phyloP scores from a whole-genome alignment of 2,113 vertebrate species.

The Sinocyclocheilus maitianheensis region DNA sequence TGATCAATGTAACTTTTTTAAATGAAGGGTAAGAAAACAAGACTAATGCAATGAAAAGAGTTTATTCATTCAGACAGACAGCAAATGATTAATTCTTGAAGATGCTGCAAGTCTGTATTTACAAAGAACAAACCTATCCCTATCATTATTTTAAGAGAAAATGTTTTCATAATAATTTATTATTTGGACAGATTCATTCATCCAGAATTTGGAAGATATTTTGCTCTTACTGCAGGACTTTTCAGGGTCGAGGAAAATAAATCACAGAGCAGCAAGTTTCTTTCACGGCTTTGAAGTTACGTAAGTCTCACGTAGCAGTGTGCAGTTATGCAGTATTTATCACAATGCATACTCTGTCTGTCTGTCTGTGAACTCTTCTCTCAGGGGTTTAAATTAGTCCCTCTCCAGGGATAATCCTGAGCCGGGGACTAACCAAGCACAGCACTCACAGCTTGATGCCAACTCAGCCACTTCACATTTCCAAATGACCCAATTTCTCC shows the following conservation, averaged over 20 bases:
- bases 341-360: neutral
- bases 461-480: slow-evolving; percentile 59
- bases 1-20: neutral
- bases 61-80: neutral
- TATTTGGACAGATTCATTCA: neutral
- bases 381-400: slow-evolving; percentile 58
- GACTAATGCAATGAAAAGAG: neutral
- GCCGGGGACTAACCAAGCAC: slow-evolving; percentile 56
- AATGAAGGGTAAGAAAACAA: neutral
- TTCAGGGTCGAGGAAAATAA: slow-evolving; percentile 12
- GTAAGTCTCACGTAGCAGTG: neutral
- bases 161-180: neutral
- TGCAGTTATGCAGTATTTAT: slow-evolving; percentile 37
- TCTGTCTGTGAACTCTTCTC: slow-evolving; percentile 47
- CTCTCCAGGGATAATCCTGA: slow-evolving; percentile 54
- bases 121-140: neutral
- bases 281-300: slow-evolving; percentile 5
- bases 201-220: neutral
- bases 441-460: slow-evolving; percentile 60
- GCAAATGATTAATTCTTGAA: neutral
- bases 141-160: neutral
- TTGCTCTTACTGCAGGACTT: neutral
- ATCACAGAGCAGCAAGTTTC: neutral
- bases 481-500: slow-evolving; percentile 47
- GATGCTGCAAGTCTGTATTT: neutral